phyloP scores from a whole-genome alignment of 1,140 invertebrate species.

The Leptestheria dahalacensis region DNA sequence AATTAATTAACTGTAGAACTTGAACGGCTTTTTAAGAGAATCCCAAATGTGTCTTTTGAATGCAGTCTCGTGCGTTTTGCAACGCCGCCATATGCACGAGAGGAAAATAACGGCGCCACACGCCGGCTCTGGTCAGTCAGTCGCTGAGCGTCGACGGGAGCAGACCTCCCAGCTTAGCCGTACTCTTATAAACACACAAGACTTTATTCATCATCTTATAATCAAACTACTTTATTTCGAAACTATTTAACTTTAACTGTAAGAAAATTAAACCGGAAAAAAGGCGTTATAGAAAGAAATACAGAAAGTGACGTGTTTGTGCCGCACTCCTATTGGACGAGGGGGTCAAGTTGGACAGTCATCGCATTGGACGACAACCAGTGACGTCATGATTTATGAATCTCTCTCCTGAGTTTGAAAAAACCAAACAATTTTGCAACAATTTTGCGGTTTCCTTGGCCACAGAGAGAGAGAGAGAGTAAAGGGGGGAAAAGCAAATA shows the following conservation, averaged over 20 bases:
- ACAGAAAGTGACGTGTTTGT: no score
- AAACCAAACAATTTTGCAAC: neutral
- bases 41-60: no score
- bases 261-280: neutral
- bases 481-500: no score
- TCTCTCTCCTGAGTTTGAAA: neutral
- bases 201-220: neutral
- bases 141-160: neutral
- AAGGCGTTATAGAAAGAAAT: neutral
- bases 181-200: no score
- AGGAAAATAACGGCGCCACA: neutral
- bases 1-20: no score
- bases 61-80: neutral
- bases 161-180: neutral
- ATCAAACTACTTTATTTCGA: neutral
- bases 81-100: neutral
- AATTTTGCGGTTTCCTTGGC: neutral
- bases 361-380: neutral
- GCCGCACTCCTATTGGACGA: no score
- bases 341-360: neutral
- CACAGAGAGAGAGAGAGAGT: neutral
- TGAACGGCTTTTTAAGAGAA: no score
- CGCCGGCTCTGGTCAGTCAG: neutral
- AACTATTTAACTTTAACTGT: neutral
- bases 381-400: neutral